phyloP scores from a whole-genome alignment of 2,888 invertebrate species.

The Synergus gifuensis region DNA sequence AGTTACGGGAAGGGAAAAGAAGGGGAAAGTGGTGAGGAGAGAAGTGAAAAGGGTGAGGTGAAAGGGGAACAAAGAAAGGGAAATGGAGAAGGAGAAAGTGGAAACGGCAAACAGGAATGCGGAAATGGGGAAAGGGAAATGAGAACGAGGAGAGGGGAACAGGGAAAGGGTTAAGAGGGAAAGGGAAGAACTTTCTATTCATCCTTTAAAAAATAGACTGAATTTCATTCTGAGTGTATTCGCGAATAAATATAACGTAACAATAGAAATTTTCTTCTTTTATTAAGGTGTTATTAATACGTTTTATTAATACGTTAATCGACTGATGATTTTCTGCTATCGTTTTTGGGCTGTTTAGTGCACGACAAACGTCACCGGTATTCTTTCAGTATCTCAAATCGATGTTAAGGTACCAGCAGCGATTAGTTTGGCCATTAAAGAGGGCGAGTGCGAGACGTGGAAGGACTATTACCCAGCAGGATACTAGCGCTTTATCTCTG shows the following conservation, averaged over 20 bases:
- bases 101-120: too few species aligned
- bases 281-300: neutral
- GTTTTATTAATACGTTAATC: neutral
- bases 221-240: neutral
- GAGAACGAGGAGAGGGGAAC: neutral
- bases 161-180: neutral
- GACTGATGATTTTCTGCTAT: neutral
- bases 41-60: too few species aligned
- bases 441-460: slow-evolving; percentile 60
- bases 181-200: neutral
- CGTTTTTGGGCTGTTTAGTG: neutral
- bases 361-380: neutral
- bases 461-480: slow-evolving; percentile 70
- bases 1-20: too few species aligned
- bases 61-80: too few species aligned
- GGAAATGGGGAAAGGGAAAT: too few species aligned
- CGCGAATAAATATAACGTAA: neutral
- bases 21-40: too few species aligned
- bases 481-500: slow-evolving; percentile 73
- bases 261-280: neutral
- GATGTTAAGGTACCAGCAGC: slow-evolving; percentile 69
- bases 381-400: slow-evolving; percentile 8
- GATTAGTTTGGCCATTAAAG: slow-evolving; percentile 74
- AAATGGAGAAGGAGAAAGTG: too few species aligned
- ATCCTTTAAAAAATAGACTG: neutral